Evolutionary conservation across 2,113 vertebrate genomes (phyloP).

Genomic region (Myotis brandtii): DNA sequence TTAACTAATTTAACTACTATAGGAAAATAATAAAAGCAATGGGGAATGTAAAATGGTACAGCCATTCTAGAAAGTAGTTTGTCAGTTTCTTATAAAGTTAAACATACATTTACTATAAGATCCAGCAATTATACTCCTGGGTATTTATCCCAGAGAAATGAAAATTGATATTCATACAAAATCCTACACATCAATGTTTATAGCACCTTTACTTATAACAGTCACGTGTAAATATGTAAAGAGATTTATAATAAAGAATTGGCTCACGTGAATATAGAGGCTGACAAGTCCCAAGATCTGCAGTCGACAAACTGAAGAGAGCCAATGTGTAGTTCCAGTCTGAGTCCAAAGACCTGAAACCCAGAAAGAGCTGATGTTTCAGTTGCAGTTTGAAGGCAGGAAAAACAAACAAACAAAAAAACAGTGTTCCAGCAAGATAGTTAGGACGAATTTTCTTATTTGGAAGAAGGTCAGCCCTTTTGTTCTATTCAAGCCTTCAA

Average conservation of each 20-base stretch:
- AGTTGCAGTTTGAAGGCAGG: not conserved
- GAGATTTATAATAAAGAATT: not conserved
- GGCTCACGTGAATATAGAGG: not conserved
- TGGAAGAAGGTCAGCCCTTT: not conserved
- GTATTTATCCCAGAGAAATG: not conserved
- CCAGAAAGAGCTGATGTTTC: not conserved
- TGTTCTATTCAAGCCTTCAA: not conserved
- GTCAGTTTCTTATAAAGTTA: conserved; percentile 6
- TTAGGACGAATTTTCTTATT: not conserved
- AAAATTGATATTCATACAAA: not conserved
- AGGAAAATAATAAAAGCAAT: conserved; percentile 18
- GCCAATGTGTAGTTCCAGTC: not conserved
- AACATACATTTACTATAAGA: not conserved
- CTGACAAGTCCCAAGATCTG: not conserved
- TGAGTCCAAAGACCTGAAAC: not conserved
- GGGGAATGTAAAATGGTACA: not conserved
- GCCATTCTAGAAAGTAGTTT: not conserved
- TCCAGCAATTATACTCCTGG: not conserved
- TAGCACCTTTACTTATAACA: not conserved
- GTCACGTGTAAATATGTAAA: not conserved
- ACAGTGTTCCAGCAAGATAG: not conserved
- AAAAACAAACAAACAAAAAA: not conserved
- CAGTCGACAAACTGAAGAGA: not conserved
- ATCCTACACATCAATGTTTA: not conserved
- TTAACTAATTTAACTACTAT: not conserved